Evolutionary conservation across 2,888 invertebrate species (phyloP), one percentile per base, ranked within the genome.

Genomic region (Drosophila heteroneura): DNA sequence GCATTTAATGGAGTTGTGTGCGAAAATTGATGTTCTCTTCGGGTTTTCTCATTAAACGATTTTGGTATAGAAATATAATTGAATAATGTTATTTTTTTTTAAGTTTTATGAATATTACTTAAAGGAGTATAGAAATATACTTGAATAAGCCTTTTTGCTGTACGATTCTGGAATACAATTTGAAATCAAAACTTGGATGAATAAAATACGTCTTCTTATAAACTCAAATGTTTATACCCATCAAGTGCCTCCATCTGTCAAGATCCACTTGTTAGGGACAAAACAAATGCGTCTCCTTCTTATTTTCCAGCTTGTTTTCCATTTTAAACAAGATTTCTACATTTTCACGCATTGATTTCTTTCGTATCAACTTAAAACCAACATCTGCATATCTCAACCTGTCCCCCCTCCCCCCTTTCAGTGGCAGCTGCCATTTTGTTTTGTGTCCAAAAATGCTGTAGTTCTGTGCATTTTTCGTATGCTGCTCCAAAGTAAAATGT

Each of bases 401-500:
- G 1, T 22, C 22, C 22, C 1, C 12, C 7, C 22, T 22, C 12
- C 7, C 26, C 2, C 16, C 26, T n/a, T 22, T 2, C 4, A 44
- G 22, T 37, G 16, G 52, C 16, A 47, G 59, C 70, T 69, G 61
- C 67, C 62, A 57, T 64, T 70, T 71, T 83, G 77, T 82, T 81
- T 71, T 72, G 64, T 69, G 70, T 74, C 70, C 65, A 66, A 84
- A 78, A 82, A 82, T 30, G 32, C 39, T 74, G 44, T 75, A 67
- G 71, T 72, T 76, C 57, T 64, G 41, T 39, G 49, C 67, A 67
- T 65, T 70, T 72, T 74, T 69, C 56, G 41, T 33, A 41, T 69
- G 72, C 56, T 68, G 56, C 41, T 52, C 57, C 54, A 83, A 78
- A 88, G 83, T 85, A 85, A 84, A 84, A 84, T 84, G 89, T 84